These are phyloP conservation scores for Maniola hyperantus DNA, from an alignment of 2,888 invertebrate species.

Conservation along the genomic window DNA sequence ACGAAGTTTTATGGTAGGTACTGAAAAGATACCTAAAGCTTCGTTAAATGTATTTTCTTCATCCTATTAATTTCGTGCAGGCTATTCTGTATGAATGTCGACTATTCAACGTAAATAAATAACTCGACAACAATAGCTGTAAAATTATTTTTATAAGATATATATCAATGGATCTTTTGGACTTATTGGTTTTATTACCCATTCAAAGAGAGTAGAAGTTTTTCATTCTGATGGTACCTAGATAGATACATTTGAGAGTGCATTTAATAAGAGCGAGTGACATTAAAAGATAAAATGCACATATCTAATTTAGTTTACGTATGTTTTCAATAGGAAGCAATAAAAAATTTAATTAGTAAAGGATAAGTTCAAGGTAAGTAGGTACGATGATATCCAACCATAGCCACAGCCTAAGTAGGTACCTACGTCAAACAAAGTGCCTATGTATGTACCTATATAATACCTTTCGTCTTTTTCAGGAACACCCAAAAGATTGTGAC, in stretches of 20 bases:
- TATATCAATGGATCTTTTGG: too few relatives aligned
- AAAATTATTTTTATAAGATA: too few relatives aligned
- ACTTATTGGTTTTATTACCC: too few relatives aligned
- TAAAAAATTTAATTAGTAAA: slow-evolving; percentile 20
- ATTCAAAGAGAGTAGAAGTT: slow-evolving; percentile 4
- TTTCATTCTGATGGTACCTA: slow-evolving; percentile 15
- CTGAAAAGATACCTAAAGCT: too few relatives aligned
- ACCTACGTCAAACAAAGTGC: neutral
- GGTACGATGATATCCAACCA: neutral
- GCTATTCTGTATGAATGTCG: too few relatives aligned
- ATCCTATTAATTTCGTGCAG: too few relatives aligned
- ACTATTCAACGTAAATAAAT: too few relatives aligned
- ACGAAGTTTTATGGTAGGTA: too few relatives aligned
- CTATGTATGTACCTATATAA: neutral
- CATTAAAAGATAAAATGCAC: slow-evolving; percentile 46
- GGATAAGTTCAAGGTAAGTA: slow-evolving; percentile 28
- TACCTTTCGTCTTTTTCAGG: neutral
- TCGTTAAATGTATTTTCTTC: too few relatives aligned
- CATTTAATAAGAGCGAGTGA: neutral
- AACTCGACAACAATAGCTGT: too few relatives aligned
- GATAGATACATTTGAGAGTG: slow-evolving; percentile 4
- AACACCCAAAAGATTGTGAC: too few relatives aligned
- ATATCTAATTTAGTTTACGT: slow-evolving; percentile 14
- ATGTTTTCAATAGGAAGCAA: slow-evolving; percentile 21
- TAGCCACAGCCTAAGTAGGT: neutral